Base-by-base conservation (phyloP, 1,140 invertebrate genomes). In the Caenorhabditis briggsae region DNA sequence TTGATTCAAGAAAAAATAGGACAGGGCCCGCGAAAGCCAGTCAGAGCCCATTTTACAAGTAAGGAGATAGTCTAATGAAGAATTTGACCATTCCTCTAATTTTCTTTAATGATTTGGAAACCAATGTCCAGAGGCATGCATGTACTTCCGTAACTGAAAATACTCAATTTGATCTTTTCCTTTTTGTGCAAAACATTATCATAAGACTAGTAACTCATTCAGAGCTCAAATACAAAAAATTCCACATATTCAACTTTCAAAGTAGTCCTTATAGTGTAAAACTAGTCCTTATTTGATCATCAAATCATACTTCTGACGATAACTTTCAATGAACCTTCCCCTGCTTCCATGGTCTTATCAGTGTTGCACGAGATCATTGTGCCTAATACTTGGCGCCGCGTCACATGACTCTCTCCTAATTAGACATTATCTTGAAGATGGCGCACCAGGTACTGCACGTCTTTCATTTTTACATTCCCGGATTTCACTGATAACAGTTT, bases 331-430 rank as follows among this genome's bases (percentile, higher is more conserved):
- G 70, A 78, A 50, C 70, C 46, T 25, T 58, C 20, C 14, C 5
- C 18, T 18, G 9, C 14, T 11, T 50, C 2, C 11, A 48, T 50
- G 2, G 20, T 78, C 70, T 78, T 78, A 50, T 78, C 46, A 50
- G 20, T 43, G 41, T 53, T 78, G 70, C 70, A 78, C 70, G 46
- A 78, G 70, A 78, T 78, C 70, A 78, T 78, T 78, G 70, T 50
- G 70, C 70, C 50, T 46, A 78, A 78, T 43, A 18, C 33, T 43
- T 78, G 70, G 70, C n/a, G 43, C 46, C 11, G 46, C 70, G 70
- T 78, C 70, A 78, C 70, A 50, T 50, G 70, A 78, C n/a, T 78
- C 18, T 46, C 64, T 78, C n/a, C 70, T 78, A 78, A 78, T 78
- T 78, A 78, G 70, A 41, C 70, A 25, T 50, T 78, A 50, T 50